These are phyloP conservation scores for Anabas testudineus DNA, from an alignment of 2,797 vertebrate species.

Conservation along the genomic window DNA sequence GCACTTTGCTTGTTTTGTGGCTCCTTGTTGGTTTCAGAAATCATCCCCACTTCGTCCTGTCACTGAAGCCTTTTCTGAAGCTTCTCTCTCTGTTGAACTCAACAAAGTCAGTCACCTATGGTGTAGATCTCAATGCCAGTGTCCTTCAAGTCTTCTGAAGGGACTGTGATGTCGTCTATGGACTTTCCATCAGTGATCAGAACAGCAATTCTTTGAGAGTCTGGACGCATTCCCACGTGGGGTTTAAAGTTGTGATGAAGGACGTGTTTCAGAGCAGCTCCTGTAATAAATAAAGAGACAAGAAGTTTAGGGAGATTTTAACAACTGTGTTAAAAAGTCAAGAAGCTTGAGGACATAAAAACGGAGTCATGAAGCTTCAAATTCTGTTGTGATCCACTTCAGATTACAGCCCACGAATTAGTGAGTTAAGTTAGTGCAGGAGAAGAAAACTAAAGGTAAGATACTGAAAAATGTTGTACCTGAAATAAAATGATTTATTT, in stretches of 20 bases:
- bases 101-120: constrained; percentile 82
- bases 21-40: too few relatives aligned
- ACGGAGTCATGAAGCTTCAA: too few relatives aligned
- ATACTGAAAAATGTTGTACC: too few relatives aligned
- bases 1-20: too few relatives aligned
- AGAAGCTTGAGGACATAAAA: neutral
- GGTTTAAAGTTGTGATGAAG: constrained; percentile 86
- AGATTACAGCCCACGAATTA: too few relatives aligned
- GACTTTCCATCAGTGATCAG: constrained; percentile 88
- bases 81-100: neutral
- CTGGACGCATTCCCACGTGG: constrained; percentile 85
- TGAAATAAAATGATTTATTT: too few relatives aligned
- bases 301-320: neutral
- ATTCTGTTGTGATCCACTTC: too few relatives aligned
- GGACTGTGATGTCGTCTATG: constrained; percentile 78
- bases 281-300: constrained; percentile 61
- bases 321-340: too few relatives aligned
- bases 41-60: too few relatives aligned
- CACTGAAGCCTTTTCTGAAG: too few relatives aligned
- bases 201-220: constrained; percentile 89
- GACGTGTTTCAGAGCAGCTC: constrained; percentile 89
- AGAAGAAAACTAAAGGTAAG: too few relatives aligned
- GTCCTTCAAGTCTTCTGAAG: constrained; percentile 85
- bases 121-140: constrained; percentile 89
- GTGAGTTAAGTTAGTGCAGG: too few relatives aligned